These are phyloP conservation scores for Vulpes lagopus DNA, from an alignment of 2,113 vertebrate species.

Conservation along the genomic window DNA sequence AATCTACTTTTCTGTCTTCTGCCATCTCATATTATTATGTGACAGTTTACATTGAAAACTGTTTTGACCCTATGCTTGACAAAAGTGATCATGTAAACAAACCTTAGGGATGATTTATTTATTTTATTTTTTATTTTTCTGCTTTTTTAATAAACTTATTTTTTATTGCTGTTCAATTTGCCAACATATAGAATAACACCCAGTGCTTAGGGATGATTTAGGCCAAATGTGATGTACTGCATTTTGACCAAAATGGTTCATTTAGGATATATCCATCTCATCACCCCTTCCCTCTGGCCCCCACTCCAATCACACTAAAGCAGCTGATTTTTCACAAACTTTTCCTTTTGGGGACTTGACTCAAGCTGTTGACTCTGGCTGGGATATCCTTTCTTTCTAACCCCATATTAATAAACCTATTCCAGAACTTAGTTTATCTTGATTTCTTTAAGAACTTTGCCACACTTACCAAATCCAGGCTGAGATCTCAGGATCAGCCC, in stretches of 20 bases:
- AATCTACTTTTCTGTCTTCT: background rate
- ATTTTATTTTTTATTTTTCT: no score
- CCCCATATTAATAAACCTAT: no score
- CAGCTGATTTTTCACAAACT: background rate
- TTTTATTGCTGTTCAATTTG: no score
- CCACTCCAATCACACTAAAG: background rate
- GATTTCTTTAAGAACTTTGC: no score
- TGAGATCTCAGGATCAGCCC: no score
- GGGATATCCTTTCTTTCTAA: no score
- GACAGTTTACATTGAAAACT: background rate
- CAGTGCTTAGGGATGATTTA: background rate
- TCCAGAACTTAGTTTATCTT: no score
- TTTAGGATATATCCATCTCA: background rate
- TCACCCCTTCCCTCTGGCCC: background rate
- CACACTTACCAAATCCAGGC: no score
- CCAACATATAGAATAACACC: no score
- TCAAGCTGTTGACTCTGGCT: background rate
- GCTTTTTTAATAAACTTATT: no score
- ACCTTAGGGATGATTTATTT: background rate
- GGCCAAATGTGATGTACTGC: background rate
- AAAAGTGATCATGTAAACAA: conserved; percentile 59
- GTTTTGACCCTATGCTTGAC: background rate
- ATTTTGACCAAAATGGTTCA: background rate
- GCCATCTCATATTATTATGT: background rate
- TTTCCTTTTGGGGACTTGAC: background rate